These are phyloP conservation scores for Montifringilla adamsi DNA, from an alignment of 2,113 vertebrate species.

Conservation along the genomic window DNA sequence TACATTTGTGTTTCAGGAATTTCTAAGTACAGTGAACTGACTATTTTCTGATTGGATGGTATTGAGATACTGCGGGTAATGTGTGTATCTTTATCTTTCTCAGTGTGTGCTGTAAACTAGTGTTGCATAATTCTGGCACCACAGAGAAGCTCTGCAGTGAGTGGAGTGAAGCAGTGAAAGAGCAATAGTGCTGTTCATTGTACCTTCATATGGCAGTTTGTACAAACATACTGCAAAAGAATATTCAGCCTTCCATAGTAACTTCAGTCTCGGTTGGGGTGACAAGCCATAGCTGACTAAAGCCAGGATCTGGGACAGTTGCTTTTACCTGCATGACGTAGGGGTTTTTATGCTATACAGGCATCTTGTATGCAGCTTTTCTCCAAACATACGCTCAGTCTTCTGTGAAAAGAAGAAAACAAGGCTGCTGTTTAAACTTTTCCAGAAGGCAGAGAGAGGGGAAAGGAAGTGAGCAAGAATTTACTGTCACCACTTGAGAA, in stretches of 20 bases:
- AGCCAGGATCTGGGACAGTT: background rate
- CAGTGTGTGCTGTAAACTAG: background rate
- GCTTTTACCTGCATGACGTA: background rate
- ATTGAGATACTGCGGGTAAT: accelerated
- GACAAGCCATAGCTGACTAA: background rate
- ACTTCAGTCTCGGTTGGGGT: background rate
- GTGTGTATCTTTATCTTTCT: background rate
- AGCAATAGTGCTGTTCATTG: background rate
- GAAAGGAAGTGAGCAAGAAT: background rate
- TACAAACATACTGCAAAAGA: background rate
- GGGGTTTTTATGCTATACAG: background rate
- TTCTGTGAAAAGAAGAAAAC: background rate
- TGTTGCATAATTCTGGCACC: background rate
- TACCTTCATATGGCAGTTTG: background rate
- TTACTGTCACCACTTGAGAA: background rate
- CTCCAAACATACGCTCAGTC: background rate
- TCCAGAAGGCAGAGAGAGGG: background rate
- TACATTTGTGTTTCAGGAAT: background rate
- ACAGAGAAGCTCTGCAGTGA: background rate
- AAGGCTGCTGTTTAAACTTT: background rate
- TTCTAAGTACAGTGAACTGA: background rate
- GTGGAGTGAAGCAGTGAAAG: background rate
- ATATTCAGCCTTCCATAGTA: background rate
- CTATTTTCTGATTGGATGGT: background rate
- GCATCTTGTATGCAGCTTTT: background rate